Evolutionary conservation across 2,888 invertebrate species (phyloP).

Genomic region (Eristalis pertinax): DNA sequence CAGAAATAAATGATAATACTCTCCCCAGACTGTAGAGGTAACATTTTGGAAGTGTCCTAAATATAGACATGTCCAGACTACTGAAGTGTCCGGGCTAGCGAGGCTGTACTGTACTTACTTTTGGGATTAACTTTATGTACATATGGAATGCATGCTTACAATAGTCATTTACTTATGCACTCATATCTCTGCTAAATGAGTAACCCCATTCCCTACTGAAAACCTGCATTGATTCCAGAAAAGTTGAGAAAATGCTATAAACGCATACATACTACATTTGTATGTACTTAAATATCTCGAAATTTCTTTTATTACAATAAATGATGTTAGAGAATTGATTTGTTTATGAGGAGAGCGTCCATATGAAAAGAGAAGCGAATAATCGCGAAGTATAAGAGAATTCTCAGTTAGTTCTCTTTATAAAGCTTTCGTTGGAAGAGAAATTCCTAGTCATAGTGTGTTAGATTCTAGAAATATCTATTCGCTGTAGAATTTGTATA

Average conservation of each 20-base stretch:
- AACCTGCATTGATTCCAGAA: too few relatives aligned
- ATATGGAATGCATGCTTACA: too few relatives aligned
- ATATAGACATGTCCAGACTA: too few relatives aligned
- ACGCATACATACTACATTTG: not conserved
- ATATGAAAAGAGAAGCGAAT: not conserved
- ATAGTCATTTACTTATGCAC: too few relatives aligned
- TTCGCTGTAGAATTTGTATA: conserved; percentile 10
- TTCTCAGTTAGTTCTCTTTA: not conserved
- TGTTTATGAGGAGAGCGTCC: not conserved
- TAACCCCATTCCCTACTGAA: too few relatives aligned
- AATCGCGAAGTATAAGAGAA: not conserved
- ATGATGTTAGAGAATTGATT: not conserved
- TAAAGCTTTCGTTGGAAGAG: not conserved
- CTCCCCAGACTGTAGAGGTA: too few relatives aligned
- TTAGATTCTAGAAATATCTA: conserved; percentile 40
- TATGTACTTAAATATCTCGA: not conserved
- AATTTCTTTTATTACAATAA: not conserved
- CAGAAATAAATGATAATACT: too few relatives aligned
- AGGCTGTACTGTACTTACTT: too few relatives aligned
- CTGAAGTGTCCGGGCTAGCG: too few relatives aligned
- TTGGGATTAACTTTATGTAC: too few relatives aligned
- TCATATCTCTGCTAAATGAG: too few relatives aligned
- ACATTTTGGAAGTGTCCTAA: too few relatives aligned
- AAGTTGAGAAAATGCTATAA: not conserved
- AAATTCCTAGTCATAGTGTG: not conserved